Conservation (phyloP, 2,888 invertebrate genomes). For the Hecatera dysodea region DNA sequence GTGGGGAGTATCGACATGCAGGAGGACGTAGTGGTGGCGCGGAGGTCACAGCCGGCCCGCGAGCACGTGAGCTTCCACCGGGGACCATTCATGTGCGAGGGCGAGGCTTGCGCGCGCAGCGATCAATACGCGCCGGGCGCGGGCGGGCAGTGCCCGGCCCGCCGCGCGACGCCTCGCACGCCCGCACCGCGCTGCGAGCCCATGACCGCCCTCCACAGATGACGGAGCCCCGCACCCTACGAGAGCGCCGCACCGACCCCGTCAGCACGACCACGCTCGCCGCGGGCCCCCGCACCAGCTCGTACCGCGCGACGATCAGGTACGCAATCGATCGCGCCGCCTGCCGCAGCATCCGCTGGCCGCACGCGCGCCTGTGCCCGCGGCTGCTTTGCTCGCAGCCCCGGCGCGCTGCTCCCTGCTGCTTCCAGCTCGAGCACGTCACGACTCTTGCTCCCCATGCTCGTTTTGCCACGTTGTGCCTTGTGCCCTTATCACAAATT, state of each 20-base stretch:
- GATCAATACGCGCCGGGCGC: slow-evolving; percentile 79
- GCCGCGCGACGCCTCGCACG: slow-evolving; percentile 84
- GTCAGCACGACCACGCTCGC: slow-evolving; percentile 80
- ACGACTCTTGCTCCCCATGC: slow-evolving; percentile 10
- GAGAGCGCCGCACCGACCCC: slow-evolving; percentile 80
- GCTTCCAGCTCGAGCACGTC: slow-evolving; percentile 7
- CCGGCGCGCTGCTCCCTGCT: slow-evolving; percentile 18
- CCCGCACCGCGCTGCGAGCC: slow-evolving; percentile 77
- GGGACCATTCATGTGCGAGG: slow-evolving; percentile 87
- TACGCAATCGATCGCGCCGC: slow-evolving; percentile 84
- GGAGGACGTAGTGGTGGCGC: slow-evolving; percentile 66
- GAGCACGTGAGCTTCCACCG: slow-evolving; percentile 88
- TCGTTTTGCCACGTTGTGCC: slow-evolving; percentile 26
- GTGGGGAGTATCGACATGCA: slow-evolving; percentile 70
- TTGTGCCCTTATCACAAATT: slow-evolving; percentile 10
- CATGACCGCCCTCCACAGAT: slow-evolving; percentile 89
- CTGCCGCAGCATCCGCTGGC: slow-evolving; percentile 76
- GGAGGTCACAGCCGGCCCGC: slow-evolving; percentile 75
- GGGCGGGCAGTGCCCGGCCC: slow-evolving; percentile 86
- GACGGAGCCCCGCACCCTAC: slow-evolving; percentile 89
- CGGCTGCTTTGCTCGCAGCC: slow-evolving; percentile 16
- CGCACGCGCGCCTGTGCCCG: slow-evolving; percentile 36
- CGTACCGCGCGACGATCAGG: slow-evolving; percentile 81
- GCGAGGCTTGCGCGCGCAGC: slow-evolving; percentile 87
- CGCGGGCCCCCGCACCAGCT: slow-evolving; percentile 73